phyloP scores from a whole-genome alignment of 2,888 invertebrate genomes.

The Drosophila lutescens region DNA sequence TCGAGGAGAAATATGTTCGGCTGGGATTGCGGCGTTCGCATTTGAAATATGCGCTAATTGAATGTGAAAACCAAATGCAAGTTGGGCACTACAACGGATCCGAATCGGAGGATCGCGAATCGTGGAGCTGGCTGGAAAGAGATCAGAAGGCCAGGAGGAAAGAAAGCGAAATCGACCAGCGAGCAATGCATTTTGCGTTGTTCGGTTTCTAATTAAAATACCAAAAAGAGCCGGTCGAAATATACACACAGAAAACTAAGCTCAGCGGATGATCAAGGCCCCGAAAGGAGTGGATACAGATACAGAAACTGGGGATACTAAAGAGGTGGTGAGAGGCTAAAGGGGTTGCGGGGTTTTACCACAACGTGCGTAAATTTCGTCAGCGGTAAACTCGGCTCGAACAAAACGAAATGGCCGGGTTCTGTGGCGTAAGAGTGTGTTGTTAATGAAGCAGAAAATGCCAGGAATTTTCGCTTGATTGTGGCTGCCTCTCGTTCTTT shows the following conservation, averaged over 20 bases:
- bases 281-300: conserved; percentile 1
- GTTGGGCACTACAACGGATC: conserved; percentile 28
- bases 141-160: conserved; percentile 38
- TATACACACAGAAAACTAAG: conserved; percentile 56
- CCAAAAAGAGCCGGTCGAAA: conserved; percentile 48
- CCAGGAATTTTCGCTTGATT: conserved; percentile 76
- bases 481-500: conserved; percentile 44
- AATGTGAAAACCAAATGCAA: conserved; percentile 71
- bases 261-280: conserved; percentile 62
- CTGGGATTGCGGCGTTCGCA: conserved; percentile 51
- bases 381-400: conserved; percentile 40
- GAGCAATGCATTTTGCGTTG: conserved; percentile 73
- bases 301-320: conserved; percentile 2
- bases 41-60: conserved; percentile 75
- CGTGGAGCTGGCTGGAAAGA: conserved; percentile 20
- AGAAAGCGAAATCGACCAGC: conserved; percentile 60
- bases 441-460: conserved; percentile 79
- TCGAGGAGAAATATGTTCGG: conserved; percentile 52
- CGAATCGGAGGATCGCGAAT: conserved; percentile 9
- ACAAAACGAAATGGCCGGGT: conserved; percentile 73
- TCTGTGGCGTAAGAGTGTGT: conserved; percentile 52
- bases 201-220: conserved; percentile 79
- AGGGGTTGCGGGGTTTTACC: conserved; percentile 1
- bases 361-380: conserved; percentile 58
- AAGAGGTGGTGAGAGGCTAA: not conserved